Percentiles rank a stretch among this genome's conserved stretches.
Conservation (phyloP, 2,888 invertebrate species). For the Agrotis clavis region DNA sequence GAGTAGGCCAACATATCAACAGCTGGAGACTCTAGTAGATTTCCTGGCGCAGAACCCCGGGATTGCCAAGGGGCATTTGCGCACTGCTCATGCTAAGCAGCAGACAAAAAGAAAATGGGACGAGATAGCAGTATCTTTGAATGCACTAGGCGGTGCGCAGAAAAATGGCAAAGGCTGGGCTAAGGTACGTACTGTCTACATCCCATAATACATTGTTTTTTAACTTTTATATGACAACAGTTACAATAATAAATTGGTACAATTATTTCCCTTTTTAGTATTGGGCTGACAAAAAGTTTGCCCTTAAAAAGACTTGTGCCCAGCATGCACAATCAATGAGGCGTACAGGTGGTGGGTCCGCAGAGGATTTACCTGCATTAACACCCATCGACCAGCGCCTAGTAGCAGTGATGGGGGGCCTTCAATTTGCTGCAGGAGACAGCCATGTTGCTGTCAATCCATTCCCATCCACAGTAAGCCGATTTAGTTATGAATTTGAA, state of each 20-base stretch:
- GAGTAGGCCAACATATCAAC: neutral
- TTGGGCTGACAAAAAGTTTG: neutral
- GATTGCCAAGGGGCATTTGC: slow-evolving; percentile 3
- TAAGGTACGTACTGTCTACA: neutral
- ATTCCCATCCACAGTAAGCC: slow-evolving; percentile 6
- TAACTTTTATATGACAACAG: neutral
- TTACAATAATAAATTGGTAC: neutral
- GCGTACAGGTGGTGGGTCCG: neutral
- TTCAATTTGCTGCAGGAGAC: slow-evolving; percentile 10
- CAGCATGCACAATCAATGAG: neutral
- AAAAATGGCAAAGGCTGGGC: slow-evolving; percentile 8
- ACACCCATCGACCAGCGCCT: slow-evolving; percentile 8
- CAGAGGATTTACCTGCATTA: neutral
- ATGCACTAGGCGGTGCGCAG: slow-evolving; percentile 1
- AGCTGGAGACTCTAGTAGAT: neutral
- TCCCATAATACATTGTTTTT: neutral
- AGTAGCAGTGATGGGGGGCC: slow-evolving; percentile 4
- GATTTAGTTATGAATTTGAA: neutral
- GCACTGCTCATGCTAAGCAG: slow-evolving; percentile 2
- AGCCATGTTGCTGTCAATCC: slow-evolving; percentile 16
- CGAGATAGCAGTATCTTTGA: neutral
- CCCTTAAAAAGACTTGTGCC: neutral
- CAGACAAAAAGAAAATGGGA: neutral
- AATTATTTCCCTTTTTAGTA: neutral
- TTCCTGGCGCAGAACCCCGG: slow-evolving; percentile 3